These are phyloP conservation scores for Gambelia wislizenii DNA, from an alignment of 2,797 vertebrate species.

Conservation along the genomic window DNA sequence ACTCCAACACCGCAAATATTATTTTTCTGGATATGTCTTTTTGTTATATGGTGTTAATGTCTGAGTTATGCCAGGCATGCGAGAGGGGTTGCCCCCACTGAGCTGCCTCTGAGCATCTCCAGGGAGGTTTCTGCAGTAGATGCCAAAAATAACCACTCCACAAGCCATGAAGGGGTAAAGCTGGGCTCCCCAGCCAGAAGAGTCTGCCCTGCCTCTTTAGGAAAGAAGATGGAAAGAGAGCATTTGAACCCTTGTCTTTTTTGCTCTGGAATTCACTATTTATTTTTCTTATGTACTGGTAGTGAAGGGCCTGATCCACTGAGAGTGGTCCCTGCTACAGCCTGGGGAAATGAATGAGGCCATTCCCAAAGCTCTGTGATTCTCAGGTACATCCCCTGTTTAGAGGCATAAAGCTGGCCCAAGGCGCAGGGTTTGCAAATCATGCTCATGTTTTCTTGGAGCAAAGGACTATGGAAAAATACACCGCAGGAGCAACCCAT, in stretches of 20 bases:
- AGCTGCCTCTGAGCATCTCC: neutral
- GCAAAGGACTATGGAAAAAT: too few relatives aligned
- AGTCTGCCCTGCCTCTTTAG: neutral
- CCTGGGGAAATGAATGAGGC: neutral
- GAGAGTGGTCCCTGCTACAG: neutral
- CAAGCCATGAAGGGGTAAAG: constrained; percentile 13
- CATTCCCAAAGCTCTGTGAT: neutral
- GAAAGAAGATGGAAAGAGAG: too few relatives aligned
- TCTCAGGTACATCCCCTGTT: neutral
- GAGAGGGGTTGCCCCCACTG: constrained; percentile 31
- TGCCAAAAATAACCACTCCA: constrained; percentile 34
- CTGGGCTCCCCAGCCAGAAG: neutral
- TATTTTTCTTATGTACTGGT: neutral
- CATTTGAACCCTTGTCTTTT: neutral
- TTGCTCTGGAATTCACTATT: neutral
- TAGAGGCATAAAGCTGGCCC: neutral
- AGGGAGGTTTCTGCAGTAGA: neutral
- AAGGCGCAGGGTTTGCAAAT: too few relatives aligned
- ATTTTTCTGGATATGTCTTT: constrained; percentile 13
- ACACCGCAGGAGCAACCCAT: too few relatives aligned
- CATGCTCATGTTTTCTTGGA: too few relatives aligned
- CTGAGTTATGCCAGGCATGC: constrained; percentile 10
- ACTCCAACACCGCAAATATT: neutral
- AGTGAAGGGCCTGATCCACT: too few relatives aligned
- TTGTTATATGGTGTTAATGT: constrained; percentile 30